phyloP scores from a whole-genome alignment of 2,113 vertebrate genomes.

The Eulacestoma nigropectus region DNA sequence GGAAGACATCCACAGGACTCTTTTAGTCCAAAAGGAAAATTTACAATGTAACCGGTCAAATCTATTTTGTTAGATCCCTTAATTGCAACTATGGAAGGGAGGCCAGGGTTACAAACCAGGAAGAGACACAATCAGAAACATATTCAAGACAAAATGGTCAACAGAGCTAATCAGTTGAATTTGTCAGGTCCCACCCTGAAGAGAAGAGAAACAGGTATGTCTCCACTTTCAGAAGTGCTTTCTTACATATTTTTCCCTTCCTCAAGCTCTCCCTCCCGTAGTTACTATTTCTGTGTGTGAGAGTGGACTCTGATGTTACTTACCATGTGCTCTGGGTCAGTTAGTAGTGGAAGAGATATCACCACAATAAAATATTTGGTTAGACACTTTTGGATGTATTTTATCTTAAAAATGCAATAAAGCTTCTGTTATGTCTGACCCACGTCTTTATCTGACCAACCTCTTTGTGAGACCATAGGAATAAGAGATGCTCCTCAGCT shows the following conservation, averaged over 20 bases:
- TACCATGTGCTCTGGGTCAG: neutral
- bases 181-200: neutral
- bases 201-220: neutral
- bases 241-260: neutral
- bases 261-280: neutral
- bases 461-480: neutral
- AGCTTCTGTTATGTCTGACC: neutral
- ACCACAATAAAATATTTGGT: neutral
- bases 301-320: neutral
- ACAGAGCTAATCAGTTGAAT: neutral
- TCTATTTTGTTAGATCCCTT: neutral
- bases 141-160: fast-evolving
- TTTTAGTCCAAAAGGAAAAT: neutral
- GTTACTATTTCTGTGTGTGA: neutral
- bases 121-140: neutral
- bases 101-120: neutral
- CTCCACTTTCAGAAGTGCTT: neutral
- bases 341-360: neutral
- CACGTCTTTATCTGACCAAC: neutral
- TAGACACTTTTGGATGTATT: neutral
- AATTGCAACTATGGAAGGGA: neutral
- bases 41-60: neutral
- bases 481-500: neutral
- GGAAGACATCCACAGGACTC: neutral
- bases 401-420: neutral